Base-by-base conservation (phyloP, 2,888 invertebrate genomes). In the Diadromus collaris region DNA sequence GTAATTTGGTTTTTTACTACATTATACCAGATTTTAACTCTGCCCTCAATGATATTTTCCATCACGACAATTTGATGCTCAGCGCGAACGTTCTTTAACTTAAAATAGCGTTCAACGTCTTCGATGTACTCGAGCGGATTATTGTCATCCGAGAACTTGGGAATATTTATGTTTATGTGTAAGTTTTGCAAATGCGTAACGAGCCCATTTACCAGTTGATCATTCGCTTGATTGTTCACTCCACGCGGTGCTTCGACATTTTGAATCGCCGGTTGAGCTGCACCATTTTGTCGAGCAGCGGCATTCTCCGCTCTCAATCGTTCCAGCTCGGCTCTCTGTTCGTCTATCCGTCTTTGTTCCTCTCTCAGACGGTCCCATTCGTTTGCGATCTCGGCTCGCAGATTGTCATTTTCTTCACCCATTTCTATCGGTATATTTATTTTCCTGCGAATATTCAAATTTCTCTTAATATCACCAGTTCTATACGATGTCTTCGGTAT, bases 61-160 rank as follows among this genome's bases (percentile, higher is more conserved):
- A 61, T 58, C 2, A 60, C 32, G 1, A 70, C 21, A 19, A 80
- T 6, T 16, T 69, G 48, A 5, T 68, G 63, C 48, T 63, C 44
- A 13, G 3, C 16, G 24, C 51, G 48, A 5, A 65, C 58, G 56
- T 54, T 73, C 27, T 78, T 78, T 9, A 64, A 16, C 56, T 64
- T 44, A 54, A 79, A 76, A 56, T 73, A 74, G n/a, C 48, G 64
- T 19, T 78, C 64, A 7, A 69, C 5, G 6, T 74, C 63, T 58
- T 74, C 71, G 7, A 75, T 29, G 54, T 58, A 79, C 48, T 79
- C 71, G 21, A 65, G 2, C 0, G 79, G 68, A 58, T 79, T 71
- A 10, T 19, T 34, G 3, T 64, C 48, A 24, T 75, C 71, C 0
- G 24, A 13, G 54, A 79, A 79, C 58, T 70, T 73, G 2, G 74